phyloP scores from a whole-genome alignment of 1,140 invertebrate species.

The Stegodyphus dumicola region DNA sequence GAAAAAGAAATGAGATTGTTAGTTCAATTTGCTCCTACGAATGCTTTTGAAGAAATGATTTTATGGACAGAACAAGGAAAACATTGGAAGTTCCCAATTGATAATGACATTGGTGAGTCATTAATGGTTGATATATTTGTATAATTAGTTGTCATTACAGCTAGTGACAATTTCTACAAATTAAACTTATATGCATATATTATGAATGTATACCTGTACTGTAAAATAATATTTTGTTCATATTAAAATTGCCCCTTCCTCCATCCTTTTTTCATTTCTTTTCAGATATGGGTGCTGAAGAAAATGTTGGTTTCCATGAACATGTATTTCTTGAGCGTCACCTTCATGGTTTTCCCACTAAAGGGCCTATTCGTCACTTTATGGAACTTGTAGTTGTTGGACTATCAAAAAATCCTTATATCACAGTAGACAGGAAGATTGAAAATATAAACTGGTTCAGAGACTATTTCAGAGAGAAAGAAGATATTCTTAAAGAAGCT shows the following conservation, averaged over 20 bases:
- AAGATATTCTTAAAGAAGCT: conserved; percentile 76
- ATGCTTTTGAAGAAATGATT: conserved; percentile 81
- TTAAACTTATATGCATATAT: too few species aligned
- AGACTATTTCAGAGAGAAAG: conserved; percentile 88
- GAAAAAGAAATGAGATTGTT: background rate
- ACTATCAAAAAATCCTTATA: conserved; percentile 93
- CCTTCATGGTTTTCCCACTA: conserved; percentile 87
- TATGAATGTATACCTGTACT: too few species aligned
- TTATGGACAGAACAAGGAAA: conserved; percentile 94
- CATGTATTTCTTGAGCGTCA: conserved; percentile 95
- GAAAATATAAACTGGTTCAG: conserved; percentile 94
- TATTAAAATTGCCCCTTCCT: background rate
- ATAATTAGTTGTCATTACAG: too few species aligned
- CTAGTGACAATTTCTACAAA: too few species aligned
- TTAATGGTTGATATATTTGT: background rate
- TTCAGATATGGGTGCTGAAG: conserved; percentile 82
- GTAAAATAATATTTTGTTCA: too few species aligned
- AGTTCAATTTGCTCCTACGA: background rate
- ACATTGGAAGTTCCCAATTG: conserved; percentile 96
- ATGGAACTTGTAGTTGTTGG: conserved; percentile 96
- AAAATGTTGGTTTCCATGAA: conserved; percentile 84
- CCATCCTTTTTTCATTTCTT: conserved; percentile 62
- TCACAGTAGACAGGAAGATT: conserved; percentile 87
- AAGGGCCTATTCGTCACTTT: conserved; percentile 91
- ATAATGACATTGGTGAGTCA: conserved; percentile 92